Conservation (phyloP, 2,113 vertebrate genomes). For the Clinocottus analis region DNA sequence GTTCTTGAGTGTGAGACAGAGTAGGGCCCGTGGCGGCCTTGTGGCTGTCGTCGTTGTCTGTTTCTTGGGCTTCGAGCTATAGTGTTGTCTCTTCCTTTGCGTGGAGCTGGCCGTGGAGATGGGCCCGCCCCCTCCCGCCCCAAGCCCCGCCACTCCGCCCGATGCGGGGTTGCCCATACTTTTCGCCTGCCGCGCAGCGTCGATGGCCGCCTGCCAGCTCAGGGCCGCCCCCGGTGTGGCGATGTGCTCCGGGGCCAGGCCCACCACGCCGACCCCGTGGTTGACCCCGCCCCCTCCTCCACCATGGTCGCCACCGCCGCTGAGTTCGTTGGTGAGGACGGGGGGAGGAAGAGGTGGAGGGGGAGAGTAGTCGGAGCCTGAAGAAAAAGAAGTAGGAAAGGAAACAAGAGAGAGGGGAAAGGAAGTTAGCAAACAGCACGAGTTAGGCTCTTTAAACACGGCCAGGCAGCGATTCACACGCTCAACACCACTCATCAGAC, state of each 20-base stretch:
- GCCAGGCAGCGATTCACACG: conserved; percentile 3
- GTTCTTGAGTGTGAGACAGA: conserved; percentile 98
- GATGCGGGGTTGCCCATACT: conserved; percentile 89
- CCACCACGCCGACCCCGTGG: conserved; percentile 84
- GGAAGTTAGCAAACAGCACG: conserved; percentile 28
- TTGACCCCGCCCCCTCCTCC: conserved; percentile 75
- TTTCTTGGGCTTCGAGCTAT: conserved; percentile 96
- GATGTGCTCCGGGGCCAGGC: conserved; percentile 96
- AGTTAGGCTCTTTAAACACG: not conserved
- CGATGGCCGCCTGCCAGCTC: conserved; percentile 98
- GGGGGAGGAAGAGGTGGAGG: conserved; percentile 87
- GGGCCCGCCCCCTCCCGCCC: conserved; percentile 84
- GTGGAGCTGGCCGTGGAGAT: conserved; percentile 97
- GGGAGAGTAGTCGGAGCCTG: conserved; percentile 98
- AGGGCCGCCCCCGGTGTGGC: conserved; percentile 93
- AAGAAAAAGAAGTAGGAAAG: not conserved
- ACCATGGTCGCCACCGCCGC: conserved; percentile 60
- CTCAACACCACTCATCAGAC: conserved; percentile 7
- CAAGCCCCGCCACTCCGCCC: conserved; percentile 69
- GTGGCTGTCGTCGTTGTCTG: conserved; percentile 91
- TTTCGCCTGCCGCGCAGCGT: conserved; percentile 96
- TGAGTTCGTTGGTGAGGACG: conserved; percentile 90
- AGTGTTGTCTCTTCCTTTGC: conserved; percentile 94
- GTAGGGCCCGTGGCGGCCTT: conserved; percentile 93
- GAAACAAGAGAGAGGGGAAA: conserved; percentile 11